Evolutionary conservation across 2,888 invertebrate genomes (phyloP).

Genomic region (Drosophila eohydei): DNA sequence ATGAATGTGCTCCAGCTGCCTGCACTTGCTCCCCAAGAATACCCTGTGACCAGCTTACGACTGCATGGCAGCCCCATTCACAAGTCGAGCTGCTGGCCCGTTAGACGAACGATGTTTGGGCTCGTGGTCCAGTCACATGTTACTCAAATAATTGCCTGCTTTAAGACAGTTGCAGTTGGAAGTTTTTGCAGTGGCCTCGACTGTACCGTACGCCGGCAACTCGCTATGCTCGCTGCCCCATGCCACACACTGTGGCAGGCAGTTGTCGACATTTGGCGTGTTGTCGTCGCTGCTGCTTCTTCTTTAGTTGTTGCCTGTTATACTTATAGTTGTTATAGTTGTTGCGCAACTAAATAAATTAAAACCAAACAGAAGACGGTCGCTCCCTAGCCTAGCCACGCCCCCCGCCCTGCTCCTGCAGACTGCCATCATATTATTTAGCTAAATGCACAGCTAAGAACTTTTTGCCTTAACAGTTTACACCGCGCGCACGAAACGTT

Average conservation of each 20-base stretch:
- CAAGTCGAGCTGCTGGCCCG: background rate
- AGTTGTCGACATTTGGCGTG: constrained; percentile 54
- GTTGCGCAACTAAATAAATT: constrained; percentile 77
- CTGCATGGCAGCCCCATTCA: too few species aligned
- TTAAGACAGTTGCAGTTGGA: constrained; percentile 2
- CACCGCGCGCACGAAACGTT: constrained; percentile 42
- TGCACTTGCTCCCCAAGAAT: too few species aligned
- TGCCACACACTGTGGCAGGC: constrained; percentile 3
- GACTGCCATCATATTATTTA: constrained; percentile 54
- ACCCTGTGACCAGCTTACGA: background rate
- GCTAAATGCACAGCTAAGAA: constrained; percentile 54
- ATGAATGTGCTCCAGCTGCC: too few species aligned
- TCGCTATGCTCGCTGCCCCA: background rate
- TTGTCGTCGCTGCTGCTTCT: constrained; percentile 33
- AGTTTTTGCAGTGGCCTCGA: constrained; percentile 10
- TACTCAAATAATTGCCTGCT: constrained; percentile 12
- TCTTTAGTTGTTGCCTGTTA: constrained; percentile 16
- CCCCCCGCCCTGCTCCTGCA: background rate
- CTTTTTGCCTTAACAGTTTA: constrained; percentile 45
- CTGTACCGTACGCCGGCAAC: constrained; percentile 2
- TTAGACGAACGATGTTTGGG: background rate
- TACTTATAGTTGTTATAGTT: constrained; percentile 20
- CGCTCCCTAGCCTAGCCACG: background rate
- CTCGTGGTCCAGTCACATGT: constrained; percentile 15
- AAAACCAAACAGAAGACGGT: constrained; percentile 69